Base-by-base conservation (phyloP, 2,888 invertebrate species). In the Aricia artaxerxes region DNA sequence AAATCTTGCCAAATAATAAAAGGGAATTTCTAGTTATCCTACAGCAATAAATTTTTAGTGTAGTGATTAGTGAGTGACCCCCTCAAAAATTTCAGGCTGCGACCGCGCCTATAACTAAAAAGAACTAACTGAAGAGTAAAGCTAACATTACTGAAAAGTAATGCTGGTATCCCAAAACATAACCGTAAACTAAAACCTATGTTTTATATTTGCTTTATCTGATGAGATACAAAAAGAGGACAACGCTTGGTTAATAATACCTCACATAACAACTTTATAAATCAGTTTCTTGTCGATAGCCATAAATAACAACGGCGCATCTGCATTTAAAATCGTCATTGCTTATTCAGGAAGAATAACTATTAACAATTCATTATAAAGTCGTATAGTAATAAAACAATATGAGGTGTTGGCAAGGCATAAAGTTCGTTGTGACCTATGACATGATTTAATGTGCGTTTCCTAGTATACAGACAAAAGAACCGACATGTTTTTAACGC, bases 321-420 rank as follows among this genome's bases (percentile, higher is more conserved):
- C 76, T 76, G 76, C 53, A 53, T 75, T 49, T 75, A 49, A 49
- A 75, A 53, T 49, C 75, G 49, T 75, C 24, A 44, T 75, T 57
- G 57, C n/a, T 53, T 35, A 57, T 76, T 53, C 76, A 76, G 76
- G 76, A 76, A 76, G 76, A 76, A 76, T 53, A 57, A 53, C 31
- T 53, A 57, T 76, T 76, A 31, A 76, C 53, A 35, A 57, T 57
- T 53, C 31, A 75, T 75, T 49, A 73, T 40, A 49, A 53, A 44
- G 73, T 75, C 44, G 44, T 75, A 75, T 75, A 69, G 35, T 57
- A 76, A 76, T 76, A 76, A 76, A 76, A 76, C 76, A 53, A 75
- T 31, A 31, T 5, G 53, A 76, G 76, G 57, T 76, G 76, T 76
- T 76, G 76, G 76, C 53, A 53, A 35, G 44, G 24, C 13, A 75